phyloP scores from a whole-genome alignment of 2,797 vertebrate species.

The Caiman crocodilus region DNA sequence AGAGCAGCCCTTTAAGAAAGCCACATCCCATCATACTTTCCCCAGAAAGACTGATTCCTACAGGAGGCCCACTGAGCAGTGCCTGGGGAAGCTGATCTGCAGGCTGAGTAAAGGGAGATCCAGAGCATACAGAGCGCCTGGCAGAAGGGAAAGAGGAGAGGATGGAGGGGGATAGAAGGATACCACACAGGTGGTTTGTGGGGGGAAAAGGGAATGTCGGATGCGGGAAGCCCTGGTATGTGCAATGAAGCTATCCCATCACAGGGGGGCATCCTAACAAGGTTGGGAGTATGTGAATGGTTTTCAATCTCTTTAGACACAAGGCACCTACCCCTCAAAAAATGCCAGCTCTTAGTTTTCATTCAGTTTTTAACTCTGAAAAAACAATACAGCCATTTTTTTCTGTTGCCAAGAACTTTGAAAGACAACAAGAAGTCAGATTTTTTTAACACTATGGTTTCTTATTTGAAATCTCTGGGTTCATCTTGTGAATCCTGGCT shows the following conservation, averaged over 20 bases:
- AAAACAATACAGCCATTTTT: no score
- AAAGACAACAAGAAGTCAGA: no score
- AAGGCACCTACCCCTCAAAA: no score
- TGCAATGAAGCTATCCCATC: not conserved
- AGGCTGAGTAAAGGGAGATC: not conserved
- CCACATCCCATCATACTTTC: not conserved
- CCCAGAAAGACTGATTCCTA: not conserved
- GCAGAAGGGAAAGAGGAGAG: not conserved
- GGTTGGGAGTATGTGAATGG: not conserved
- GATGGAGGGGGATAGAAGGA: not conserved
- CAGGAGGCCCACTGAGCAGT: not conserved
- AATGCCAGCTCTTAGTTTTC: no score
- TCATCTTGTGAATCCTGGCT: no score
- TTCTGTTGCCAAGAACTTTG: no score
- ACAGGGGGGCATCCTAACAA: not conserved
- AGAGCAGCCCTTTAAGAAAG: not conserved
- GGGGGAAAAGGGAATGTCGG: not conserved
- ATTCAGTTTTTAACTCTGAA: no score
- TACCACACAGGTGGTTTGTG: not conserved
- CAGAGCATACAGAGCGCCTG: no score
- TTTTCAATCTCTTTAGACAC: no score
- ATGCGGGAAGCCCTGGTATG: not conserved
- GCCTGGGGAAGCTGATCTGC: not conserved
- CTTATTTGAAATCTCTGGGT: no score
- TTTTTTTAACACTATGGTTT: no score